A percentile compares a stretch with the other conserved stretches of the same genome.
These are phyloP conservation scores for Epinephelus moara DNA, from an alignment of 2,113 vertebrate species.

Conservation along the genomic window DNA sequence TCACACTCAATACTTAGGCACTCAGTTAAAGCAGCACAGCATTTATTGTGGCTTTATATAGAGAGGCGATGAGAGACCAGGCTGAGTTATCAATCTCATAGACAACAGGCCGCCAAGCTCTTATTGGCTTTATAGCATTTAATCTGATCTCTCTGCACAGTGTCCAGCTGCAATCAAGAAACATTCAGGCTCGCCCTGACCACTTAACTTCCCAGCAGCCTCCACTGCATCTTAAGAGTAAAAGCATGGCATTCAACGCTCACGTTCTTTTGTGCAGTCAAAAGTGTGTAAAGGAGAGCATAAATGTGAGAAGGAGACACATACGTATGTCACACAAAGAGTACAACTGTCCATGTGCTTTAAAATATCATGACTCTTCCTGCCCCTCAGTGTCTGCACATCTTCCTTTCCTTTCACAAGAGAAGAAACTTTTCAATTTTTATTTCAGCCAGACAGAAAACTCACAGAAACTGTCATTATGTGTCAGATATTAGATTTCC, in stretches of 20 bases:
- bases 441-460: slow-evolving; percentile 5
- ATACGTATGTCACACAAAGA: slow-evolving; percentile 19
- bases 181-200: slow-evolving; percentile 10
- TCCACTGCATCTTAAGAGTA: not conserved
- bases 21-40: not conserved
- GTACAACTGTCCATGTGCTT: slow-evolving; percentile 16
- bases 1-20: not conserved
- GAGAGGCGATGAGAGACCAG: not conserved
- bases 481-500: slow-evolving; percentile 11
- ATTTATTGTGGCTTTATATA: slow-evolving; percentile 32
- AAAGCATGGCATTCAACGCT: slow-evolving; percentile 10
- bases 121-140: slow-evolving; percentile 28
- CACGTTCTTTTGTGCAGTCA: not conserved
- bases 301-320: not conserved
- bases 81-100: slow-evolving; percentile 26
- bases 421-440: not conserved
- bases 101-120: slow-evolving; percentile 11
- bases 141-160: slow-evolving; percentile 38
- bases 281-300: not conserved
- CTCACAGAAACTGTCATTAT: slow-evolving; percentile 5
- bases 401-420: not conserved
- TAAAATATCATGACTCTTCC: slow-evolving; percentile 15
- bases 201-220: not conserved
- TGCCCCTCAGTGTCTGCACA: not conserved
- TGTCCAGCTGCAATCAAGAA: slow-evolving; percentile 21